Evolutionary conservation across 2,888 invertebrate species (phyloP).

Genomic region (Polymixis flavicincta): DNA sequence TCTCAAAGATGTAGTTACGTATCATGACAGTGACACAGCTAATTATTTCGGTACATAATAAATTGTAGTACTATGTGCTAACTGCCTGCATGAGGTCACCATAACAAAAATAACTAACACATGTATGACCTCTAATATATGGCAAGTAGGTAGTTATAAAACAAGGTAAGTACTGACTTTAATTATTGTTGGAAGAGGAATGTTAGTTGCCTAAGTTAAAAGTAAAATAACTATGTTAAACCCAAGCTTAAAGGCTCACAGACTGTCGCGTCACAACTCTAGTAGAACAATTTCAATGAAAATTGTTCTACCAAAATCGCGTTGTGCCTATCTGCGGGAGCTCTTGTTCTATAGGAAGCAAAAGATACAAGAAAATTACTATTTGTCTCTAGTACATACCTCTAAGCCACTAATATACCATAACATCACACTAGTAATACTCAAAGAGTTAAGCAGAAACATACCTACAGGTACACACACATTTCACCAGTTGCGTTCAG

Average conservation of each 20-base stretch:
- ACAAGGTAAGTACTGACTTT: slow-evolving; percentile 21
- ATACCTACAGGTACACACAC: neutral
- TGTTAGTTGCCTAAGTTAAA: neutral
- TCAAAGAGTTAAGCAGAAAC: neutral
- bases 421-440: neutral
- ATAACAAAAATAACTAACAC: slow-evolving; percentile 40
- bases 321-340: too few relatives aligned
- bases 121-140: slow-evolving; percentile 31
- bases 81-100: slow-evolving; percentile 45
- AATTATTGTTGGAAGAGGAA: slow-evolving; percentile 4
- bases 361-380: neutral
- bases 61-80: slow-evolving; percentile 19
- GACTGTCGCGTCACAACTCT: too few relatives aligned
- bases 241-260: neutral
- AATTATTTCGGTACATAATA: slow-evolving; percentile 10
- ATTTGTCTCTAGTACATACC: neutral
- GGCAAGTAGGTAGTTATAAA: slow-evolving; percentile 2
- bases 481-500: neutral
- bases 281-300: too few relatives aligned
- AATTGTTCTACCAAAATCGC: too few relatives aligned
- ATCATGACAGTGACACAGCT: slow-evolving; percentile 6
- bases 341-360: neutral
- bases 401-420: neutral
- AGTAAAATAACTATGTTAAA: slow-evolving; percentile 1
- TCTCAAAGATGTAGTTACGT: neutral